Conservation (phyloP, 2,797 vertebrate species). For the Urosaurus nigricauda region DNA sequence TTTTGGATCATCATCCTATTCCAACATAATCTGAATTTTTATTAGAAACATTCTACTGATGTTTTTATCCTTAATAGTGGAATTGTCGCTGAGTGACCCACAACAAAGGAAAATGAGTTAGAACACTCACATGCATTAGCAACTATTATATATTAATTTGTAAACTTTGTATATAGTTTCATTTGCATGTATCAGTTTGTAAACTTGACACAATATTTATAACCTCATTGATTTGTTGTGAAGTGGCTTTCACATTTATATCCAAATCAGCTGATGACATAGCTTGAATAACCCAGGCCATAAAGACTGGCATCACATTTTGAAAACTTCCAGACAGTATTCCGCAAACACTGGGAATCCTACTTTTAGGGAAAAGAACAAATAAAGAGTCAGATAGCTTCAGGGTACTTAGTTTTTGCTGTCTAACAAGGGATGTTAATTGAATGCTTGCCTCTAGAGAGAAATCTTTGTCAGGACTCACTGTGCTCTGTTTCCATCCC, state of each 20-base stretch:
- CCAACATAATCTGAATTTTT: no score
- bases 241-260: slow-evolving; percentile 11
- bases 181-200: no score
- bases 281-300: slow-evolving; percentile 1
- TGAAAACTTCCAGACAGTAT: background rate
- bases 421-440: slow-evolving; percentile 71
- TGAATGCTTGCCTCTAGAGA: slow-evolving; percentile 68
- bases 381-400: slow-evolving; percentile 54
- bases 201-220: background rate
- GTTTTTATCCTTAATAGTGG: no score
- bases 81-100: no score
- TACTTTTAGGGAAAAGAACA: slow-evolving; percentile 56
- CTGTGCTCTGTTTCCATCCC: slow-evolving; percentile 60
- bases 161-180: no score
- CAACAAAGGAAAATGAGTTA: background rate
- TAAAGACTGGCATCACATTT: background rate
- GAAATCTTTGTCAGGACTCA: slow-evolving; percentile 67
- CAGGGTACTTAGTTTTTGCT: slow-evolving; percentile 53
- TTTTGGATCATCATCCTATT: no score
- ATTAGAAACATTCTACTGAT: no score
- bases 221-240: background rate
- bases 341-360: slow-evolving; percentile 19
- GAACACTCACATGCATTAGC: background rate
- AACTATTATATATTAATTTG: background rate
- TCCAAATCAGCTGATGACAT: slow-evolving; percentile 26